Conservation (phyloP, 1,140 invertebrate species). For the Homarus americanus region DNA sequence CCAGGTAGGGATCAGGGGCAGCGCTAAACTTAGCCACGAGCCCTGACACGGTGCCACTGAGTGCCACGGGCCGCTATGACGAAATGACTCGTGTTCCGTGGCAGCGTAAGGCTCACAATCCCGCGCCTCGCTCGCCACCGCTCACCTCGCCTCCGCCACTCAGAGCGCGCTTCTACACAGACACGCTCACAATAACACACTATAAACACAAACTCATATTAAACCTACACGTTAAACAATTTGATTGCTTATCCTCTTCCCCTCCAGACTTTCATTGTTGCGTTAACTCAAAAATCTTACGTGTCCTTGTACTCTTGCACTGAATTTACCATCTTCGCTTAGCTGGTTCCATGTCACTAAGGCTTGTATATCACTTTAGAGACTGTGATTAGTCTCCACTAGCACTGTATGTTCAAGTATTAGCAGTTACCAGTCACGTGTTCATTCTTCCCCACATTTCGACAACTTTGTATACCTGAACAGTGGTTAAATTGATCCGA, state of each 20-base stretch:
- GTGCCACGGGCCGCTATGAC: conserved; percentile 25
- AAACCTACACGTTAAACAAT: conserved; percentile 51
- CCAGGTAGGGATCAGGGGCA: conserved; percentile 48
- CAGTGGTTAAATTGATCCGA: conserved; percentile 51
- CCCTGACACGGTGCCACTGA: conserved; percentile 51
- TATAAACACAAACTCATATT: conserved; percentile 22
- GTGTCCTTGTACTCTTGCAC: neutral
- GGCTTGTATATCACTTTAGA: conserved; percentile 1
- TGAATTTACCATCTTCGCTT: conserved; percentile 27
- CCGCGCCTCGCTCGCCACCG: neutral
- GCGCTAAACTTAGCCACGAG: conserved; percentile 51
- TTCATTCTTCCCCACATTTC: conserved; percentile 39
- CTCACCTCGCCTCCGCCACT: neutral
- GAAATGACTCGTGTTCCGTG: conserved; percentile 21
- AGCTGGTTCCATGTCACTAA: conserved; percentile 23
- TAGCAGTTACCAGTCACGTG: conserved; percentile 38
- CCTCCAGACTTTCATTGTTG: conserved; percentile 35
- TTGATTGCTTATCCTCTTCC: conserved; percentile 36
- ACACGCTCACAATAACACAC: conserved; percentile 24
- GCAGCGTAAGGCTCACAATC: conserved; percentile 30
- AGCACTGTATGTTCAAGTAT: neutral
- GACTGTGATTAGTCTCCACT: conserved; percentile 14
- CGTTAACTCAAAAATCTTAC: conserved; percentile 14
- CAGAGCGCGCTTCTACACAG: neutral
- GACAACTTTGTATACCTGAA: conserved; percentile 44